These are phyloP conservation scores for Megaceryle maxima DNA, from an alignment of 2,113 vertebrate genomes.

Conservation along the genomic window DNA sequence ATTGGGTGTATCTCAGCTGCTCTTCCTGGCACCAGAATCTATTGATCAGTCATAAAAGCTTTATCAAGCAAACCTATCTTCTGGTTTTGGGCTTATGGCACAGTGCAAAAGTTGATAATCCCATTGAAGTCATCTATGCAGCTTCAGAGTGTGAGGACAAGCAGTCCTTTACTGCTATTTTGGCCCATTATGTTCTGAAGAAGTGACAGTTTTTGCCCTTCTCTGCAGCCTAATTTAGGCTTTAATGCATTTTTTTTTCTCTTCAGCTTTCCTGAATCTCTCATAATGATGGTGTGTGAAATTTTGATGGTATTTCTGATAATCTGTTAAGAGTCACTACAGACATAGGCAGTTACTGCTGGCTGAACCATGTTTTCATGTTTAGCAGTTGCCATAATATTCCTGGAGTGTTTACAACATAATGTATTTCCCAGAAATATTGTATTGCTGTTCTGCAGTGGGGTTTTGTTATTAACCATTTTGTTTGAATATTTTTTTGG, in stretches of 20 bases:
- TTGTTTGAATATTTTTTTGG: background rate
- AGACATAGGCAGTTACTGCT: background rate
- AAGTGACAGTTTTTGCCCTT: background rate
- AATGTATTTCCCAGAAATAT: background rate
- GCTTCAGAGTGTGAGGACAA: background rate
- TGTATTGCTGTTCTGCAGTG: background rate
- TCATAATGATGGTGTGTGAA: background rate
- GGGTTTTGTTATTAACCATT: background rate
- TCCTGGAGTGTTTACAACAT: background rate
- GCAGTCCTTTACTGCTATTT: background rate
- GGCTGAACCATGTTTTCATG: background rate
- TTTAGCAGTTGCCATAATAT: background rate
- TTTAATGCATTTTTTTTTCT: background rate
- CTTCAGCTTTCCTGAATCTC: background rate
- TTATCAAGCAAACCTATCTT: background rate
- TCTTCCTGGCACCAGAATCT: background rate
- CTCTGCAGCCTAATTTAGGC: background rate
- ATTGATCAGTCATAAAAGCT: background rate
- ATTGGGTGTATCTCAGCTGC: background rate
- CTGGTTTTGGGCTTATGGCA: background rate
- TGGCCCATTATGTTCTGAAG: background rate
- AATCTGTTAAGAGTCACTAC: background rate
- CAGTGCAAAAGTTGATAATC: background rate
- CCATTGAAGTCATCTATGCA: background rate
- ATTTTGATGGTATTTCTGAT: background rate